Evolutionary conservation across 2,888 invertebrate genomes (phyloP).

Genomic region (Pterobdella sp.): DNA sequence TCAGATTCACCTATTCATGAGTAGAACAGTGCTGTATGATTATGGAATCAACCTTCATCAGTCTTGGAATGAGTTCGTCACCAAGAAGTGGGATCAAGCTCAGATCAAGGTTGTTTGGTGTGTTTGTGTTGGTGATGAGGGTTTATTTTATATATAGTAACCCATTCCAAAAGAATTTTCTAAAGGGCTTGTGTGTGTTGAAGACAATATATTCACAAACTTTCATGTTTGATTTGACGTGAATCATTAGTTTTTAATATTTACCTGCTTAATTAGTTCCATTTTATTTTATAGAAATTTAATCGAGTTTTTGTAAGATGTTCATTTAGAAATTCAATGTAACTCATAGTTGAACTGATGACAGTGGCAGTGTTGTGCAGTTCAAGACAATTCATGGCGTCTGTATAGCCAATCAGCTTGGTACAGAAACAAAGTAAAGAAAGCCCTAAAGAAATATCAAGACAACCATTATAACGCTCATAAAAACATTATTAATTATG

Average conservation of each 20-base stretch:
- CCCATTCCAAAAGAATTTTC: neutral
- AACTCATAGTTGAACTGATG: neutral
- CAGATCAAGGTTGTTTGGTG: conserved; percentile 33
- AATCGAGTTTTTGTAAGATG: neutral
- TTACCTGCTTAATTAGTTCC: neutral
- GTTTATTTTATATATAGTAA: neutral
- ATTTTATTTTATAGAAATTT: neutral
- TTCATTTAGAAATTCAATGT: neutral
- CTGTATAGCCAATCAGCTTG: conserved; percentile 36
- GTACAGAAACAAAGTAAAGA: conserved; percentile 29
- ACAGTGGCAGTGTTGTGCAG: conserved; percentile 38
- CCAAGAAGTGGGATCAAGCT: conserved; percentile 36
- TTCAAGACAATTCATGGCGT: conserved; percentile 35
- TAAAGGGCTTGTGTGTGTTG: neutral
- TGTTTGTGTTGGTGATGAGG: neutral
- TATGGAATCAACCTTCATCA: conserved; percentile 35
- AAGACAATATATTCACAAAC: neutral
- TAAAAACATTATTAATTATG: neutral
- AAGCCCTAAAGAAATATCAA: neutral
- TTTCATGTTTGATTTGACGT: neutral
- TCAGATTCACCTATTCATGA: conserved; percentile 35
- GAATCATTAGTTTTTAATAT: neutral
- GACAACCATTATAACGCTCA: neutral
- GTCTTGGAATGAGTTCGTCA: conserved; percentile 33
- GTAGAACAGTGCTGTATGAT: conserved; percentile 32